Conservation (phyloP, 1,140 invertebrate species). For the Chironomus striatipennis region DNA sequence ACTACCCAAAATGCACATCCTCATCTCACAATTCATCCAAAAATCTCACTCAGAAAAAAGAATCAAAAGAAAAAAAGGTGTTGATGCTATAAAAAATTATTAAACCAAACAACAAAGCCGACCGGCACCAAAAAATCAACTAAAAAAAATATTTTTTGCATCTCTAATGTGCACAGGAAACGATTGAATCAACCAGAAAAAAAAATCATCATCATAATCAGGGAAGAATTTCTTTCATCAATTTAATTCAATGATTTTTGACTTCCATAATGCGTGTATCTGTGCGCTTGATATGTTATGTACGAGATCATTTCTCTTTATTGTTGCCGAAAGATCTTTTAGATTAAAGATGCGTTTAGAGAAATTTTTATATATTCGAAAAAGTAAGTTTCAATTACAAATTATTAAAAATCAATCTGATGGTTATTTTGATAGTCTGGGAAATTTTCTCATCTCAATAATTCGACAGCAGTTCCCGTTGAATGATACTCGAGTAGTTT, state of each 20-base stretch:
- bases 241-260: constrained; percentile 10
- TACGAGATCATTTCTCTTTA: too few species aligned
- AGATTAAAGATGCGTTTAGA: too few species aligned
- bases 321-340: too few species aligned
- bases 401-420: not conserved
- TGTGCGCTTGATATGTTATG: too few species aligned
- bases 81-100: not conserved
- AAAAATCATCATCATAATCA: not conserved
- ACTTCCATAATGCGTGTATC: not conserved
- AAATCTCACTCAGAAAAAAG: too few species aligned
- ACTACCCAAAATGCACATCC: too few species aligned
- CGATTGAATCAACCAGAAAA: too few species aligned
- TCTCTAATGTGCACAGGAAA: not conserved
- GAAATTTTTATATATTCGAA: not conserved
- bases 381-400: not conserved
- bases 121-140: not conserved
- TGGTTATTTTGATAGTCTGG: not conserved
- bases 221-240: not conserved
- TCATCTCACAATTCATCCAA: too few species aligned
- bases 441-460: too few species aligned
- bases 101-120: not conserved
- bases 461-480: too few species aligned
- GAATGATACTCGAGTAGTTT: too few species aligned
- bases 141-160: not conserved
- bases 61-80: not conserved